These are phyloP conservation scores for Galendromus occidentalis DNA, from an alignment of 1,140 invertebrate species.

Conservation along the genomic window DNA sequence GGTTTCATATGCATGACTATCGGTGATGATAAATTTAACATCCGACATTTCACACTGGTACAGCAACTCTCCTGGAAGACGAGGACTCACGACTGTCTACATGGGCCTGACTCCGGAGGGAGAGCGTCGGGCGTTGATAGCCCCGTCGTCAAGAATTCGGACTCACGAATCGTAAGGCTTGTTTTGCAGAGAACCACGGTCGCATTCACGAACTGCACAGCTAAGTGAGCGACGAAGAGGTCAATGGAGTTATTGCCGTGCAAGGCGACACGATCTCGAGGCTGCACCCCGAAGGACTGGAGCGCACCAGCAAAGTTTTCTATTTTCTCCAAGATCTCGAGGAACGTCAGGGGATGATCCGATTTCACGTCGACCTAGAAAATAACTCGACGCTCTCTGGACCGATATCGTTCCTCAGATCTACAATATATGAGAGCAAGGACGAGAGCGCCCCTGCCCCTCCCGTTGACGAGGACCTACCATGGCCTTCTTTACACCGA, in stretches of 20 bases:
- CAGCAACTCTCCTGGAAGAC: neutral
- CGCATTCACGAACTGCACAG: neutral
- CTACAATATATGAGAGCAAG: no score
- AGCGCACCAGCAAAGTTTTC: neutral
- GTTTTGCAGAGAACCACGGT: neutral
- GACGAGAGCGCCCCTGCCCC: no score
- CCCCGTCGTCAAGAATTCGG: no score
- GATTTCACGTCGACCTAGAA: neutral
- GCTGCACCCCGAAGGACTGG: neutral
- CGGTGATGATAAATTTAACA: neutral
- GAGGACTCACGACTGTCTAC: no score
- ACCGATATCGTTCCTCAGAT: no score
- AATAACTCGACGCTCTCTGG: no score
- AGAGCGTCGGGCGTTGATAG: no score
- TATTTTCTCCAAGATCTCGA: neutral
- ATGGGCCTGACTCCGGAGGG: no score
- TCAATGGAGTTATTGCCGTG: neutral
- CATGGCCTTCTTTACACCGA: no score
- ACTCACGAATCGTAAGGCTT: neutral
- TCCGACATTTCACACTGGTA: neutral
- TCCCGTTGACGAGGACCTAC: no score
- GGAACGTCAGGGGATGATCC: neutral
- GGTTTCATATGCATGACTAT: neutral
- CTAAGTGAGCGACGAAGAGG: neutral
- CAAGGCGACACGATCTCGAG: neutral